Evolutionary conservation across 2,113 vertebrate genomes (phyloP), one percentile per base, ranked within the genome.

Genomic region (Sialia sialis): DNA sequence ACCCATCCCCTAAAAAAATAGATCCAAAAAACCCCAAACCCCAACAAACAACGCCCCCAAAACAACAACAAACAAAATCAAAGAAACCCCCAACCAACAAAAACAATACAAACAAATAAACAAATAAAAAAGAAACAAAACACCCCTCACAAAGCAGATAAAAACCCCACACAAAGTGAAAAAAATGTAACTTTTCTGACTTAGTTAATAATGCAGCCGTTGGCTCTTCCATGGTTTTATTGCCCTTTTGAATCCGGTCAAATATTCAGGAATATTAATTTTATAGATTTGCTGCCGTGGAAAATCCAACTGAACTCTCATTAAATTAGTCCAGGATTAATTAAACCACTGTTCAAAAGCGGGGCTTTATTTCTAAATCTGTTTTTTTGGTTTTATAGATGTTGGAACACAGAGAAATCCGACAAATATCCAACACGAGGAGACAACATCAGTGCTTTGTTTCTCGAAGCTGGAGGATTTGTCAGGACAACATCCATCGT

Each of bases 221-320:
- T 41, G 43, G 18, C 3, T 43, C 4, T 29, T 17, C 38, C 36
- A n/a, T 52, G 44, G 15, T 36, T 54, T 84, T 39, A 51, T 7
- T 46, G 22, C 30, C 34, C n/a, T 20, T 52, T 20, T 6, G 14
- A 73, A 87, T 17, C 32, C 62, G 54, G 27, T 5, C 14, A 43
- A 41, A 88, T 60, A 32, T 23, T 36, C 60, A 44, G 10, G 9
- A 58, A 66, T 39, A 5, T 1, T 44, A 9, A 6, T 32, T 84
- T 67, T 7, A 52, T 26, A 58, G 58, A 74, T 48, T 27, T 29
- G 11, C 49, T 25, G 13, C 6, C 9, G 21, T 30, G 13, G 9
- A 23, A 36, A 90, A 84, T 60, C 49, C 49, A 64, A 43, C 3
- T 0, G 19, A 89, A 55, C 6, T 32, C n/a, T 12, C 0, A 0